These are phyloP conservation scores for Chymomyza fuscimana DNA, from an alignment of 2,888 invertebrate species.

Conservation along the genomic window DNA sequence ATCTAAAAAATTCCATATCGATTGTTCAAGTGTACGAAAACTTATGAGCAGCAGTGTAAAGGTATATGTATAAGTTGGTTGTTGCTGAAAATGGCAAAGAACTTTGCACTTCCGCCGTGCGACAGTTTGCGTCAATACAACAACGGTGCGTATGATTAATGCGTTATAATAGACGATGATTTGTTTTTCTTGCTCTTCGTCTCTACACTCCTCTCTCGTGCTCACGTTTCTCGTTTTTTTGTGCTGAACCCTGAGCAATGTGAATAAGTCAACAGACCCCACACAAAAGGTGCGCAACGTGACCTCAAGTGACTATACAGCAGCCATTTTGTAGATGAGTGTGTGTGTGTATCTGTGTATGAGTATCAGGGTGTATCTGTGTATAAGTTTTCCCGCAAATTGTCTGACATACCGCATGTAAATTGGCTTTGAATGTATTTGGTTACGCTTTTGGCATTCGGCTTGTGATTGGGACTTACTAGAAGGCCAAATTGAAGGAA, in stretches of 20 bases:
- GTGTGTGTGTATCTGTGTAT: conserved; percentile 21
- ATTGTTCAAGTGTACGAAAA: neutral
- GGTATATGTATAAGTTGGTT: neutral
- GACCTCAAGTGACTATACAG: conserved; percentile 16
- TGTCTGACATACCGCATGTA: conserved; percentile 49
- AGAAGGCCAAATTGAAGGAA: neutral
- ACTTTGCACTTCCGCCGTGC: conserved; percentile 57
- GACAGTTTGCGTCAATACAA: conserved; percentile 23
- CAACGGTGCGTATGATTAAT: conserved; percentile 66
- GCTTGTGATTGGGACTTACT: conserved; percentile 14
- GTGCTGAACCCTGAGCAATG: conserved; percentile 38
- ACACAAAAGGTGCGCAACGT: conserved; percentile 50
- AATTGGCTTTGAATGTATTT: conserved; percentile 56
- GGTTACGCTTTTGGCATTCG: conserved; percentile 6
- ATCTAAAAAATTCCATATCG: no score
- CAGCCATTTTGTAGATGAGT: conserved; percentile 8
- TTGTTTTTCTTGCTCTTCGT: conserved; percentile 48
- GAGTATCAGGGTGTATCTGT: conserved; percentile 1
- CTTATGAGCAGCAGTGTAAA: no score
- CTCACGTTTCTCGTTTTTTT: neutral
- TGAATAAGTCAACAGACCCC: conserved; percentile 65
- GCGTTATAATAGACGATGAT: conserved; percentile 71
- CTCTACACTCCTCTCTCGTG: neutral
- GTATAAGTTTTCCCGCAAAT: conserved; percentile 15
- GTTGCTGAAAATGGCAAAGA: conserved; percentile 28